Evolutionary conservation across 2,888 invertebrate genomes (phyloP), one percentile per base, ranked within the genome.

Genomic region (Thymelicus acteon): DNA sequence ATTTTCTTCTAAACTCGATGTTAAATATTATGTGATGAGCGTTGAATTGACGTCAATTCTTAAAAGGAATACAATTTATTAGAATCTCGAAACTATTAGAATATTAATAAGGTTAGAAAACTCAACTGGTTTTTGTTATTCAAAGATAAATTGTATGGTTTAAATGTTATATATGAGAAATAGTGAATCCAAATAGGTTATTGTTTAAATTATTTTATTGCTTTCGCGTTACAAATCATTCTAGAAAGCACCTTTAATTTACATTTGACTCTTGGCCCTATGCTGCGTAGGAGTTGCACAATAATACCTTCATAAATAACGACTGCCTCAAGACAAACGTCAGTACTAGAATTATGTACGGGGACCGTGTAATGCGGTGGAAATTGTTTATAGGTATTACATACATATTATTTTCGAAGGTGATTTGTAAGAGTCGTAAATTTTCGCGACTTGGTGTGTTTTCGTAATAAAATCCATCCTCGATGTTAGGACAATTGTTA

Each of bases 401-500:
- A 57, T 37, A n/a, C n/a, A n/a, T n/a, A n/a, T n/a, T n/a, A 58
- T 60, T 31, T 49, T 49, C 39, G 19, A 57, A 57, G 19, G 47
- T 12, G 19, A 48, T 63, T 60, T 64, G 57, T 58, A 48, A 48
- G 69, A 39, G 31, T 69, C 69, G 58, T 70, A 64, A 70, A 60
- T 70, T 58, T 58, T 58, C 24, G 13, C 69, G 69, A 60, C 40
- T 19, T 47, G 64, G 40, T 40, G 24, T 60, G 40, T 64, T 60
- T 39, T 49, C 7, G 40, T 61, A 57, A 57, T 69, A 57, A 62
- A 57, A 62, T 57, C 57, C 47, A 62, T 48, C 6, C 47, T 40
- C 19, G 60, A 52, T 24, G 67, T 73, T 75, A 74, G 77, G 82
- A 85, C 81, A 83, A 84, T 81, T 75, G 75, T 70, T 76, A 75